Base-by-base conservation (phyloP, 1,140 invertebrate species). In the Homalodisca vitripennis region DNA sequence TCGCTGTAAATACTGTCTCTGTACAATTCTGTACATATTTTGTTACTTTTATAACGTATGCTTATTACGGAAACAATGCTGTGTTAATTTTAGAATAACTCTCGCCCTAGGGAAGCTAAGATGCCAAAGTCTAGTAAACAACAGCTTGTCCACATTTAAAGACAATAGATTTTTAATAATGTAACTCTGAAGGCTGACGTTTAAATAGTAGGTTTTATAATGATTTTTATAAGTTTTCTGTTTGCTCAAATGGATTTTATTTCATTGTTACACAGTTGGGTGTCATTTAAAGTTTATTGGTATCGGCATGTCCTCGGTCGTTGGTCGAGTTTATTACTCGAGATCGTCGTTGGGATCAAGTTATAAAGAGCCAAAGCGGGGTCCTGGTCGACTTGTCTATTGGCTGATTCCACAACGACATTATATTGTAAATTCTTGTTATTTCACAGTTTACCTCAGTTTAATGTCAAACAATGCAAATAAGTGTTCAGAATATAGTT, bases 81-180 rank as follows among this genome's bases (percentile, higher is more conserved):
- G 55, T 60, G 55, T 26, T 60, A 27, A 60, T 22, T 6, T 60
- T 60, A 22, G 24, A 30, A 13, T 53, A 14, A 53, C 14, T 60
- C 14, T 51, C 17, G 14, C 17, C 22, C 48, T 51, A 51, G 14
- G 17, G 34, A 41, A 41, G 55, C 55, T 26, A 60, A 60, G 13
- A 60, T 60, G 55, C 55, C 55, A 60, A 60, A 60, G 55, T 60
- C 17, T 51, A 51, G 6, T 41, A n/a, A 14, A 53, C 22, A 60
- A 13, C 14, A 26, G 55, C 34, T 41, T 41, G 17, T 41, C n/a
- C n/a, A n/a, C 34, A 41, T 41, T 10, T 41, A 60, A 60, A 60
- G 55, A 60, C 55, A 60, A 60, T 60, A 60, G 55, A 24, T n/a
- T 53, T 53, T 53, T 22, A 41, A 41, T 53, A 60, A 60, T 60